Evolutionary conservation across 2,888 invertebrate genomes (phyloP).

Genomic region (Syrista parreyssii): DNA sequence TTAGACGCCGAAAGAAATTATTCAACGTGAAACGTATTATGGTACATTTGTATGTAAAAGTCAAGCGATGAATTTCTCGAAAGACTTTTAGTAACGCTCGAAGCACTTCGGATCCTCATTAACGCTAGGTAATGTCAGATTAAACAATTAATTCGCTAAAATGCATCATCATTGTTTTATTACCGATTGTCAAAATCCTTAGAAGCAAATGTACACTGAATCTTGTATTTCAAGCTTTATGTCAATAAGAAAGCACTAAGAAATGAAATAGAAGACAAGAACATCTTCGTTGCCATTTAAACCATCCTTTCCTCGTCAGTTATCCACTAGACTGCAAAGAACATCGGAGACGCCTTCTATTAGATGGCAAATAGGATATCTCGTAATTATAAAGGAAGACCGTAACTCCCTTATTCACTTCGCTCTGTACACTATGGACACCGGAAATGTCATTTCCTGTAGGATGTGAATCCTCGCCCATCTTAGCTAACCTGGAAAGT

Average conservation of each 20-base stretch:
- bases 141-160: not conserved
- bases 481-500: not conserved
- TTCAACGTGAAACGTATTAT: not conserved
- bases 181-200: not conserved
- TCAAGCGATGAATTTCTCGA: not conserved
- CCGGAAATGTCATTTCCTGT: slow-evolving; percentile 1
- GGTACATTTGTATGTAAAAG: not conserved
- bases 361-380: not conserved
- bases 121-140: not conserved
- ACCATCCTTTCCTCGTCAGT: not conserved
- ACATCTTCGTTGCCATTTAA: not conserved
- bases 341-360: not conserved
- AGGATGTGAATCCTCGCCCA: not conserved
- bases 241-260: not conserved
- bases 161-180: not conserved
- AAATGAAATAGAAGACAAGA: not conserved
- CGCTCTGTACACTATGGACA: not conserved
- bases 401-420: not conserved
- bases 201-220: not conserved
- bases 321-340: not conserved
- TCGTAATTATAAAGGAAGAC: slow-evolving; percentile 1
- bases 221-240: not conserved
- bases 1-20: not conserved
- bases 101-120: not conserved
- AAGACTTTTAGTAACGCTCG: not conserved